Evolutionary conservation across 2,113 vertebrate genomes (phyloP), one percentile per base, ranked within the genome.

Genomic region (Anoplopoma fimbria): DNA sequence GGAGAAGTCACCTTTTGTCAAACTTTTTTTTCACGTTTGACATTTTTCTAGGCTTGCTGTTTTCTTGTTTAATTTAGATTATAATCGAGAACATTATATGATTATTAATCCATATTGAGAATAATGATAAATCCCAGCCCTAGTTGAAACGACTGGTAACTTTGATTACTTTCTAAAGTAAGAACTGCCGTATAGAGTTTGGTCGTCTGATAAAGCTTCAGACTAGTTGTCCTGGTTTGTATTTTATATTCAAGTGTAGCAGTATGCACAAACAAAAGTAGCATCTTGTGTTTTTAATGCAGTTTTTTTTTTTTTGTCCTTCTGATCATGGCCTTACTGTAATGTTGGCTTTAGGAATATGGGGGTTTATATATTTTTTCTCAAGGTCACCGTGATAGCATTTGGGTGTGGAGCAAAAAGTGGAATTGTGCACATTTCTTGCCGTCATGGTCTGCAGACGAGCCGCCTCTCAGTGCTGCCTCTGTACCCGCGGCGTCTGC

Each of bases 361-460:
- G 1, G n/a, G 27, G 19, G 17, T 64, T 60, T 4, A 21, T 27
- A 21, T 34, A 14, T 62, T 33, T 53, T 4, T 40, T n/a, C n/a
- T 23, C 47, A 73, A n/a, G n/a, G n/a, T n/a, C n/a, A n/a, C n/a
- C n/a, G n/a, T 74, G 73, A 77, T 27, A 25, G 23, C 21, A 25
- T 65, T 64, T 58, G 10, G 4, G 7, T 0, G 7, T n/a, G 6
- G 33, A 71, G 49, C 65, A 33, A 17, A 47, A 19, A 4, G 36
- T 73, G 36, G 3, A 45, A 7, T 51, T 21, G 21, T 53, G 55
- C 10, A 40, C 10, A 25, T 53, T 21, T 75, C 31, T 75, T 33
- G 15, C 42, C 33, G 49, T 67, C 47, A 27, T 65, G 31, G 38
- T 53, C 12, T 53, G 31, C 31, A 13, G 34, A 53, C n/a, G 7